Evolutionary conservation across 2,888 invertebrate genomes (phyloP).

Genomic region (Drosophila lutescens): DNA sequence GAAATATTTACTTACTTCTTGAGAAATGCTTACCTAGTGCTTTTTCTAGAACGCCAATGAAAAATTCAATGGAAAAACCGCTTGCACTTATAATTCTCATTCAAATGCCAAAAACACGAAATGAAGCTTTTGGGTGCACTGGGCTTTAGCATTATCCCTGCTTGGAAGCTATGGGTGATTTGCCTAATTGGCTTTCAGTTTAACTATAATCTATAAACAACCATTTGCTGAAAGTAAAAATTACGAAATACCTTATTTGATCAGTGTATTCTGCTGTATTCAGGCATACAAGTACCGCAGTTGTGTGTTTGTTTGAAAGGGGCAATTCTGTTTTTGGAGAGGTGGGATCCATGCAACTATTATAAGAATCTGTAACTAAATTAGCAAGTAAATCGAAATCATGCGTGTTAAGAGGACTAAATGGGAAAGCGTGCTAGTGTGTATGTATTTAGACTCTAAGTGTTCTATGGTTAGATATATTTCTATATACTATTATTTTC

Average conservation of each 20-base stretch:
- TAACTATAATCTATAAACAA: slow-evolving; percentile 10
- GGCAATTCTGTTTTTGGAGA: background rate
- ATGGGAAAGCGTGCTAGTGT: slow-evolving; percentile 34
- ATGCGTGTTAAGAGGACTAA: slow-evolving; percentile 18
- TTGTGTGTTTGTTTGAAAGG: background rate
- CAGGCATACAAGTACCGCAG: background rate
- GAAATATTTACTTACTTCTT: background rate
- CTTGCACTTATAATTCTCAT: background rate
- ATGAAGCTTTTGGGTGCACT: background rate
- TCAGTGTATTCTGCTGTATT: background rate
- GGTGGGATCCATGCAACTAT: slow-evolving; percentile 15
- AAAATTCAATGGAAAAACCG: background rate
- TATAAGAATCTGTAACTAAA: background rate
- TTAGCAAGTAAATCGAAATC: slow-evolving; percentile 3
- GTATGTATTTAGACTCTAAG: slow-evolving; percentile 13
- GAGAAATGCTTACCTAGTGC: slow-evolving; percentile 2
- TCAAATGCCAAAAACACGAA: background rate
- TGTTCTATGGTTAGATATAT: slow-evolving; percentile 29
- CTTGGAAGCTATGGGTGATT: slow-evolving; percentile 9
- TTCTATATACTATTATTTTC: slow-evolving; percentile 14
- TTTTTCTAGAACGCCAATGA: background rate
- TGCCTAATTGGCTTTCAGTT: background rate
- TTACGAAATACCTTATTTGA: background rate
- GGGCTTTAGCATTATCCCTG: background rate
- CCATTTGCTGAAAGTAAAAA: slow-evolving; percentile 6